Evolutionary conservation across 2,888 invertebrate genomes (phyloP), one percentile per base, ranked within the genome.

Genomic region (Tuberolachnus salignus): DNA sequence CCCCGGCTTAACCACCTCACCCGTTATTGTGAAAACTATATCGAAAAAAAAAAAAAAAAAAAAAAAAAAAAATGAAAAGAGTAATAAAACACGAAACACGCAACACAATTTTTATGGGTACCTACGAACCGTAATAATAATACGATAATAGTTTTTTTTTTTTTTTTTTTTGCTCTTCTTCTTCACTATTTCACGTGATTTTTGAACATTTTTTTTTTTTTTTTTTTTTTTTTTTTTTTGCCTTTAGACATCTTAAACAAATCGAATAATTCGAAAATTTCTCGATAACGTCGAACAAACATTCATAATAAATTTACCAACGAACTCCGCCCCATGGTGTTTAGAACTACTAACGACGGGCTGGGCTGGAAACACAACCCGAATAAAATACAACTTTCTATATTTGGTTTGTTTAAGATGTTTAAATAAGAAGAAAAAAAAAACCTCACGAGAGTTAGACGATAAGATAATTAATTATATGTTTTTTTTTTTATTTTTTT

Each of bases 251-350:
- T 78, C 75, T 78, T 67, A 67, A 67, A 49, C 46, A 67, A 67
- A 78, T 49, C 21, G 10, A 10, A 8, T 21, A 14, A n/a, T 61
- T 46, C 21, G 55, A 78, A 34, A 69, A 34, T 26, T 46, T 21
- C 66, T 67, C 13, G 23, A 23, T 66, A 26, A 19, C 49, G 34
- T 57, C 21, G 34, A 34, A 1, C 34, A 23, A 21, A 64, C 10
- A 14, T 9, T 34, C 14, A 11, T 26, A 66, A 26, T 26, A 26
- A n/a, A 19, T 23, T n/a, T 55, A 49, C 59, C 67, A 69, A 69
- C 78, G 78, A 78, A 78, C 78, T 78, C 78, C 59, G 69, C 78
- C n/a, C n/a, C 78, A 67, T 49, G 34, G 8, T 57, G 21, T 55
- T 55, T 34, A 34, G 34, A 72, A 23, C 11, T 3, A 51, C 26